Base-by-base conservation (phyloP, 2,113 vertebrate genomes). In the Seriola quinqueradiata region DNA sequence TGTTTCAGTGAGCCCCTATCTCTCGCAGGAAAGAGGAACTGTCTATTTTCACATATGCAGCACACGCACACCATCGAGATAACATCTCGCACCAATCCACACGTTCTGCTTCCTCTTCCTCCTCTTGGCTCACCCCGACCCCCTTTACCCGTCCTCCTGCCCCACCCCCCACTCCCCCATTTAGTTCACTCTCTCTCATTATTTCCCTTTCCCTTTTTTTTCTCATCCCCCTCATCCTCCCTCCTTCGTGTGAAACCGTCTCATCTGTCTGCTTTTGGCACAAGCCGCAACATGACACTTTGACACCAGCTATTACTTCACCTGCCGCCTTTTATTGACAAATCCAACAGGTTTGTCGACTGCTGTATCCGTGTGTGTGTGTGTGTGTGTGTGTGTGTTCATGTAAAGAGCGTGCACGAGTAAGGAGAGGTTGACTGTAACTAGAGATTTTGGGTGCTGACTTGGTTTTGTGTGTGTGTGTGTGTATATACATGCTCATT, bases 231-330 rank as follows among this genome's bases (percentile, higher is more conserved):
- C 81, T 70, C 55, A 34, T 73, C 58, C 86, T 87, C 82, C 87
- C 89, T 69, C 86, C 90, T 74, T 88, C 89, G 86, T 95, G 93
- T 91, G 93, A 95, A 95, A 94, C 89, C 70, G 32, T 75, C 79
- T 93, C 52, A 83, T 87, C 86, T 84, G 87, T 85, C 90, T 90
- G 81, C 82, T 87, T 81, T 77, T 67, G 2, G 86, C 90, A 60
- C 95, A 96, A 92, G 95, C 90, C 55, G 90, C 89, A 94, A 95
- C 95, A 93, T 4, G 94, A 95, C 86, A 94, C 92, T 57, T 81
- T 86, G 90, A 90, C 90, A 84, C 80, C 83, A 83, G 81, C 74
- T 86, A 87, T 95, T 93, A 93, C 93, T 93, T 94, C 93, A 94
- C 90, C 92, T 80, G 82, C 77, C 12, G 89, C 86, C 93, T 91